A percentile compares a stretch with the other conserved stretches of the same genome.
Conservation (phyloP, 2,113 vertebrate species). For the Alces alces region DNA sequence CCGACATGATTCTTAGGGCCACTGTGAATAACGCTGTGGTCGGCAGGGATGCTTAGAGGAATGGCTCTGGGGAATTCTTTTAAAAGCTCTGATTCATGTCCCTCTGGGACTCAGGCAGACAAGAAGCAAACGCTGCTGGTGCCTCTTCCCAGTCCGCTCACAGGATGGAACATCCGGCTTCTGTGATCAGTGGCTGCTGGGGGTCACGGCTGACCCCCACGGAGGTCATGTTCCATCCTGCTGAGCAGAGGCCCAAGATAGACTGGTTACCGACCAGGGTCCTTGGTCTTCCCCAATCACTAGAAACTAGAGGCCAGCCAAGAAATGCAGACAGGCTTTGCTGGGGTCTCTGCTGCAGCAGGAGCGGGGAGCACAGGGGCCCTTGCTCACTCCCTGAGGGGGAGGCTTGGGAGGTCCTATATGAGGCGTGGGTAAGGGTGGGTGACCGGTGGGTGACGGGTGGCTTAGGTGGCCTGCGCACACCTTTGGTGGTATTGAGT, state of each 20-base stretch:
- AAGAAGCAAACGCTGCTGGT: neutral
- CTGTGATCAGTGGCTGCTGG: neutral
- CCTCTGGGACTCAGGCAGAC: neutral
- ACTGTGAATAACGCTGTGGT: neutral
- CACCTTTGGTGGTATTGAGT: neutral
- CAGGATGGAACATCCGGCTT: rapidly evolving
- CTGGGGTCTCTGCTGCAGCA: neutral
- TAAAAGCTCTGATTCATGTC: neutral
- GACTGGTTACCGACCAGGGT: neutral
- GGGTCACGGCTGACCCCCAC: neutral
- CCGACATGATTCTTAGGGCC: constrained; percentile 7
- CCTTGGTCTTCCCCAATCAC: neutral
- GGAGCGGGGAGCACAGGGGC: neutral
- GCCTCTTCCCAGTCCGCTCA: neutral
- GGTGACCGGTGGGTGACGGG: neutral
- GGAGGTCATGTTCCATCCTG: neutral
- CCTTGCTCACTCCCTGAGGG: neutral
- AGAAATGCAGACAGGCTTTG: neutral
- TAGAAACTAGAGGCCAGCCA: neutral
- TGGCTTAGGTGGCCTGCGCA: neutral
- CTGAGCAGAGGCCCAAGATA: neutral
- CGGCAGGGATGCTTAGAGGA: neutral
- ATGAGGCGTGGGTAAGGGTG: neutral
- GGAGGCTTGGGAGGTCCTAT: neutral
- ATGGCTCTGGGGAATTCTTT: neutral